A percentile compares a stretch with the other conserved stretches of the same genome.
Evolutionary conservation across 92 coral and sea anemone genomes (phyloP).

Genomic region (Pocillopora meandrina): DNA sequence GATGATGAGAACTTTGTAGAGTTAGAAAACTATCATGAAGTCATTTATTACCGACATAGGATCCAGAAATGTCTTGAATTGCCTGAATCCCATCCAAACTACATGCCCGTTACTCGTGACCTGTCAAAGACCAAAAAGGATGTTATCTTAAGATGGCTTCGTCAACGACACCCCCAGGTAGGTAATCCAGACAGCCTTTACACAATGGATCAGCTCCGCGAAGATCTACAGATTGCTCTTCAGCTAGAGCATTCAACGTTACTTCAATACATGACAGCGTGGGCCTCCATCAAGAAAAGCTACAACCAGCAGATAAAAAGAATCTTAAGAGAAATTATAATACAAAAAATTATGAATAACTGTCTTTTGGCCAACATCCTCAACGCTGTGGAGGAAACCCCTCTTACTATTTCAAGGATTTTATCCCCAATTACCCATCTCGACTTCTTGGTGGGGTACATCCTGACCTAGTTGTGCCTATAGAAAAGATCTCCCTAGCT

Average conservation of each 20-base stretch:
- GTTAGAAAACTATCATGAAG: constrained; percentile 78
- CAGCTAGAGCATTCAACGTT: constrained; percentile 77
- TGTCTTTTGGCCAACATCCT: constrained; percentile 76
- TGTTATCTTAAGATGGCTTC: constrained; percentile 70
- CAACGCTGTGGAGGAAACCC: constrained; percentile 85
- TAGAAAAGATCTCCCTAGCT: constrained; percentile 70
- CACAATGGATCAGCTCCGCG: constrained; percentile 49
- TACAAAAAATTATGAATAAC: constrained; percentile 82
- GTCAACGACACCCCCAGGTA: constrained; percentile 31
- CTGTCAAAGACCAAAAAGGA: constrained; percentile 62
- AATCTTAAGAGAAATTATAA: constrained; percentile 52
- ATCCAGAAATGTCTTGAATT: constrained; percentile 57
- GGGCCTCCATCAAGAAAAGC: constrained; percentile 65
- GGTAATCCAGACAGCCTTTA: constrained; percentile 49
- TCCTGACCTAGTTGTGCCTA: constrained; percentile 64
- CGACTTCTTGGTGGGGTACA: constrained; percentile 87
- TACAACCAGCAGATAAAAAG: constrained; percentile 55
- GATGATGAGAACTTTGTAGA: constrained; percentile 72
- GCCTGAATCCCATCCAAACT: constrained; percentile 66
- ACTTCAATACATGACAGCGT: constrained; percentile 76
- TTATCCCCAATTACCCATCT: constrained; percentile 67
- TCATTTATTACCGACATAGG: constrained; percentile 28
- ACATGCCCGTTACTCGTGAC: constrained; percentile 83
- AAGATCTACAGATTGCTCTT: constrained; percentile 69
- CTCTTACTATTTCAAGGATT: constrained; percentile 37